Conservation (phyloP, 2,888 invertebrate species). For the Dascillus cervinus region DNA sequence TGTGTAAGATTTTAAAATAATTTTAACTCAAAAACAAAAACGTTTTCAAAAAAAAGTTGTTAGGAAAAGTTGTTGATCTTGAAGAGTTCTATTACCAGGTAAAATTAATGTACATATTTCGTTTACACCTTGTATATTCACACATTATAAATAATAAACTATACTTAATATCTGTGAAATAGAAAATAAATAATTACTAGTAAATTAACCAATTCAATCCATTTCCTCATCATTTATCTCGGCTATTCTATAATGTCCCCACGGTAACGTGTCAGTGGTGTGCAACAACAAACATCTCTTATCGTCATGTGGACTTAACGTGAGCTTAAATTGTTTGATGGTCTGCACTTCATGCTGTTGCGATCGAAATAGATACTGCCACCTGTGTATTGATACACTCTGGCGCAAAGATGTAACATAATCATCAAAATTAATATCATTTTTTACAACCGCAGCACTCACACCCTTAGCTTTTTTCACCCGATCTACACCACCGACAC, state of each 20-base stretch:
- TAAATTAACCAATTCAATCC: too few species aligned
- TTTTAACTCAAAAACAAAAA: too few species aligned
- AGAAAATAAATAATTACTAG: too few species aligned
- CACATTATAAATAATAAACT: too few species aligned
- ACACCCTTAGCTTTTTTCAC: constrained; percentile 20
- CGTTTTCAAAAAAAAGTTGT: too few species aligned
- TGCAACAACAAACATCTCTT: constrained; percentile 14
- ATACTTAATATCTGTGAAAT: too few species aligned
- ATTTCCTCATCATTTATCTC: too few species aligned
- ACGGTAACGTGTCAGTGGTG: constrained; percentile 4
- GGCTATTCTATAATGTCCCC: constrained; percentile 7
- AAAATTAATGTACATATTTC: too few species aligned
- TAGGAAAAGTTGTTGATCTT: too few species aligned
- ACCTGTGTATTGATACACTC: constrained; percentile 1
- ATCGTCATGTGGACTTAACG: constrained; percentile 16
- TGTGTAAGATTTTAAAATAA: too few species aligned
- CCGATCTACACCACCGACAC: constrained; percentile 19
- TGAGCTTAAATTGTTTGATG: constrained; percentile 15
- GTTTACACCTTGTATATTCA: too few species aligned
- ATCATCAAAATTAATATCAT: constrained; percentile 12
- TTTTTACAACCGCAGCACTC: constrained; percentile 11
- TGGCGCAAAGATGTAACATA: constrained; percentile 13
- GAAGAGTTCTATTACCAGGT: too few species aligned
- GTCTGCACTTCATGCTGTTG: constrained; percentile 14
- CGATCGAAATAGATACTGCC: constrained; percentile 12